Percentiles rank a stretch among this genome's conserved stretches.
Evolutionary conservation across 2,797 vertebrate species (phyloP).

Genomic region (Gallirallus australis): DNA sequence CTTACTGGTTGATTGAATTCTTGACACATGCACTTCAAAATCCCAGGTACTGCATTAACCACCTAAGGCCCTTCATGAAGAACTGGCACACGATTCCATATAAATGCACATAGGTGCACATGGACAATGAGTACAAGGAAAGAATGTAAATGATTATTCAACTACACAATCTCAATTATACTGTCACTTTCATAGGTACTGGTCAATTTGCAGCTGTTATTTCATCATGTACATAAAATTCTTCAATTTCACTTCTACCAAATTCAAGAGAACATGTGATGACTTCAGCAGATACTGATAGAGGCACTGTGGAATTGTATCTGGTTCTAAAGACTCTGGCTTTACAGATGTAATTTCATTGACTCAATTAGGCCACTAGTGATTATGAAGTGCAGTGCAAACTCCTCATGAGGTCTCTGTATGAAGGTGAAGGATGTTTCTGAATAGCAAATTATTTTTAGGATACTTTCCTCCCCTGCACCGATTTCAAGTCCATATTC

Average conservation of each 20-base stretch:
- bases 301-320: slow-evolving; percentile 16
- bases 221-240: neutral
- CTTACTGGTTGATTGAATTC: neutral
- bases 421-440: slow-evolving; percentile 31
- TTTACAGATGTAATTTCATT: slow-evolving; percentile 58
- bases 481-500: neutral
- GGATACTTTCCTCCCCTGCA: neutral
- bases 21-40: neutral
- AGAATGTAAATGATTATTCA: neutral
- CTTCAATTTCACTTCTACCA: neutral
- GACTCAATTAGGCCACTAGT: slow-evolving; percentile 42
- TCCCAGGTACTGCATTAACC: neutral
- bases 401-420: slow-evolving; percentile 47
- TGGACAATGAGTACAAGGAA: neutral
- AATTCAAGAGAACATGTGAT: neutral
- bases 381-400: slow-evolving; percentile 55
- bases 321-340: slow-evolving; percentile 3
- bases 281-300: slow-evolving; percentile 1
- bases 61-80: neutral
- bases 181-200: neutral
- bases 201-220: slow-evolving; percentile 20
- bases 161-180: neutral
- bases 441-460: slow-evolving; percentile 59
- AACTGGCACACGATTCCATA: neutral
- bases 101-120: neutral